Evolutionary conservation across 2,888 invertebrate species (phyloP).

Genomic region (Spilosoma lubricipeda): DNA sequence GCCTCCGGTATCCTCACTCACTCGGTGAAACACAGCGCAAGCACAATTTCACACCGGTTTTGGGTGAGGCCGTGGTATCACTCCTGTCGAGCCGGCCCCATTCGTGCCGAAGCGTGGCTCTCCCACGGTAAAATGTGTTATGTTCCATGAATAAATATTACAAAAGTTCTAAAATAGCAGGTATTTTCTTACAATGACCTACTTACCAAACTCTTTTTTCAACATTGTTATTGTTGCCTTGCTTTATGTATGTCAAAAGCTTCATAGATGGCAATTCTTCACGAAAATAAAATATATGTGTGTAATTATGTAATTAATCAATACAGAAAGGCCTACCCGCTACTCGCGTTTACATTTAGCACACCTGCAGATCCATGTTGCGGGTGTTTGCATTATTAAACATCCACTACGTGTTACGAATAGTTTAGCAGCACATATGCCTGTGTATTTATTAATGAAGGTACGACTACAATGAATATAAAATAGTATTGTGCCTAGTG

Average conservation of each 20-base stretch:
- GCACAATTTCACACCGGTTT: no score
- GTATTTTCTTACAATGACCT: background rate
- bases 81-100: no score
- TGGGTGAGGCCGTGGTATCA: no score
- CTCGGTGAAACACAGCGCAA: no score
- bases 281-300: background rate
- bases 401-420: background rate
- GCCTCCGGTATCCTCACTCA: no score
- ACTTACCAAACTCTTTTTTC: background rate
- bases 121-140: no score
- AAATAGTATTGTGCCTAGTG: background rate
- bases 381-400: slow-evolving; percentile 15
- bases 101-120: no score
- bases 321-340: background rate
- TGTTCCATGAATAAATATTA: no score
- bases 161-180: no score
- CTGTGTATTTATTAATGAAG: background rate
- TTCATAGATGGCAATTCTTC: background rate
- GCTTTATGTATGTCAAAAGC: background rate
- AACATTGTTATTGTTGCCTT: no score
- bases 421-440: slow-evolving; percentile 5
- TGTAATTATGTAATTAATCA: no score
- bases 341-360: slow-evolving; percentile 2
- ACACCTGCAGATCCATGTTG: background rate
- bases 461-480: background rate